Evolutionary conservation across 2,797 vertebrate species (phyloP), one percentile per base, ranked within the genome.

Genomic region (Eidolon dupreanum): DNA sequence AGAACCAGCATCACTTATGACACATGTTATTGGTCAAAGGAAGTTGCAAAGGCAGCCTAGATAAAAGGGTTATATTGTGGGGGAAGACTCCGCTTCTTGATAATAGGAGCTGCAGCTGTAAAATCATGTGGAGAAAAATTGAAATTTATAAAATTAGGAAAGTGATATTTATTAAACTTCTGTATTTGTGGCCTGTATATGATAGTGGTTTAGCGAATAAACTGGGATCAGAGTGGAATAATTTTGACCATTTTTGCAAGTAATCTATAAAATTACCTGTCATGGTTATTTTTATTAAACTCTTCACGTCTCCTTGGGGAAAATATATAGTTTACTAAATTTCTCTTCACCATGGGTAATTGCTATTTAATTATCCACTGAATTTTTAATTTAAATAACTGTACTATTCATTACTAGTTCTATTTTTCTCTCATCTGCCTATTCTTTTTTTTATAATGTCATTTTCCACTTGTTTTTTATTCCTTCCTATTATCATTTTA

Each of bases 101-200:
- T 63, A 31, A 61, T 33, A 61, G 61, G 28, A 68, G 28, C 24
- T 68, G 43, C 28, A 88, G 12, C 13, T 43, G 17, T 43, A 83
- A 66, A 75, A 88, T 70, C 51, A 61, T 7, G 15, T 63, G 61
- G 15, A 63, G 59, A 70, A 63, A 83, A 93, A 63, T 1, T 20
- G 15, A 93, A 84, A 83, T 91, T 78, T 78, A 70, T 71, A 66
- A 92, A 87, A 86, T 79, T 55, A 75, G 63, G 63, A 49, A 89
- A 66, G 5, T 57, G 49, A 13, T 63, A 51, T 77, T 83, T 57
- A 70, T 57, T 57, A 73, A n/a, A 73, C 3, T 17, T 43, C 19
- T 74, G 8, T 73, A 22, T 79, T 74, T 74, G 31, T 63, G 36
- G 5, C 24, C n/a, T 68, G 19, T 49, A 24, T 26, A 65, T 31